These are phyloP conservation scores for Cenopis cana DNA, from an alignment of 2,888 invertebrate genomes.

Conservation along the genomic window DNA sequence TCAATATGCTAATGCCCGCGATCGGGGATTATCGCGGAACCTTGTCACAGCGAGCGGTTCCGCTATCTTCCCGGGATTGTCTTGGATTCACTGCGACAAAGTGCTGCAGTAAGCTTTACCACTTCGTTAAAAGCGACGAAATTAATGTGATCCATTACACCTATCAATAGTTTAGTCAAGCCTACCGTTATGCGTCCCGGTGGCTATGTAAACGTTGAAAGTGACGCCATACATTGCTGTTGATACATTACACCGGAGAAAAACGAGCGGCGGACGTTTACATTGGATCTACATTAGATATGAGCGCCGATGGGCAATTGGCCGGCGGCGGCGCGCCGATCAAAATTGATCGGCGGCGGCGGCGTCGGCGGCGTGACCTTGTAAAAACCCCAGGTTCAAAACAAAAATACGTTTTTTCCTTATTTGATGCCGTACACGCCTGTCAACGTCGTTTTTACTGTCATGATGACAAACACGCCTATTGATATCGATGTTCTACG, in stretches of 20 bases:
- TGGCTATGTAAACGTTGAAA: neutral
- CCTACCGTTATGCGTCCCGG: constrained; percentile 3
- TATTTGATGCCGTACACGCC: too few species aligned
- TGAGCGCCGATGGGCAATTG: too few species aligned
- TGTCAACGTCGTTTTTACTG: too few species aligned
- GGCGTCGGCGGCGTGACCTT: too few species aligned
- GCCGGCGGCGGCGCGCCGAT: too few species aligned
- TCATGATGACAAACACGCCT: too few species aligned
- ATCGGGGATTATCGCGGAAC: constrained; percentile 34
- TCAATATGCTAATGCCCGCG: constrained; percentile 41
- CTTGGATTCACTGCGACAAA: constrained; percentile 15
- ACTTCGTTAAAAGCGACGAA: constrained; percentile 1
- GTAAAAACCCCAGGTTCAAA: too few species aligned
- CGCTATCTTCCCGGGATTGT: constrained; percentile 14
- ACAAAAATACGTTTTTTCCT: too few species aligned
- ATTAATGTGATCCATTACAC: constrained; percentile 11
- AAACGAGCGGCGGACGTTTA: neutral
- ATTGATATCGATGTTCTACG: too few species aligned
- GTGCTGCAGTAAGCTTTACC: constrained; percentile 12
- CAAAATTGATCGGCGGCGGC: too few species aligned
- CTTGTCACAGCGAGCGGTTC: constrained; percentile 27
- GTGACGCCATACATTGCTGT: neutral
- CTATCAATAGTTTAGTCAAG: constrained; percentile 10
- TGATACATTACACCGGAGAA: too few species aligned
- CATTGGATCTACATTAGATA: neutral